These are phyloP conservation scores for Planococcus citri DNA, from an alignment of 1,140 invertebrate genomes.

Conservation along the genomic window DNA sequence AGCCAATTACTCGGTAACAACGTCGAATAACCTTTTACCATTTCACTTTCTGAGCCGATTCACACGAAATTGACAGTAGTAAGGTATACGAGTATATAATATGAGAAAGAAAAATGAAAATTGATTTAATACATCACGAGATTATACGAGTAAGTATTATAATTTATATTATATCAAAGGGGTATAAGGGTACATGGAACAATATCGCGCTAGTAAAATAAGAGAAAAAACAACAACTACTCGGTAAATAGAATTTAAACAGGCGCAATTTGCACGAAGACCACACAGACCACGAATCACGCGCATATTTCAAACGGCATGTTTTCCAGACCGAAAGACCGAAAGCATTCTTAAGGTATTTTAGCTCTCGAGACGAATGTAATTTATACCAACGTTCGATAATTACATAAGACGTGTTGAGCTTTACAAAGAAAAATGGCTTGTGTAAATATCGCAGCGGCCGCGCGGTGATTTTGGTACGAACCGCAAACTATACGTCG, in stretches of 20 bases:
- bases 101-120: not conserved
- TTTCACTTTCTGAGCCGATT: not conserved
- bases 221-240: not conserved
- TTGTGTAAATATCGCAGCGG: not conserved
- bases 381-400: not conserved
- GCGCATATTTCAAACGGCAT: not conserved
- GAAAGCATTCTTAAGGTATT: not conserved
- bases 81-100: too few relatives aligned
- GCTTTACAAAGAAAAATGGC: conserved; percentile 2
- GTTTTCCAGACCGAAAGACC: not conserved
- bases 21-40: not conserved
- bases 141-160: too few relatives aligned
- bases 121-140: not conserved
- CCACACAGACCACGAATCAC: conserved; percentile 5
- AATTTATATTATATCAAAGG: not conserved
- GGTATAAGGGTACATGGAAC: not conserved
- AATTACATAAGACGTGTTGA: conserved; percentile 3
- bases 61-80: too few relatives aligned
- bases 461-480: not conserved
- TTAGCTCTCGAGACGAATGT: not conserved
- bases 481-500: not conserved
- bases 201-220: not conserved
- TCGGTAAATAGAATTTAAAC: not conserved
- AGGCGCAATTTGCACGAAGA: not conserved
- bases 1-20: not conserved